phyloP scores from a whole-genome alignment of 2,113 vertebrate species.

The Thomomys bottae region DNA sequence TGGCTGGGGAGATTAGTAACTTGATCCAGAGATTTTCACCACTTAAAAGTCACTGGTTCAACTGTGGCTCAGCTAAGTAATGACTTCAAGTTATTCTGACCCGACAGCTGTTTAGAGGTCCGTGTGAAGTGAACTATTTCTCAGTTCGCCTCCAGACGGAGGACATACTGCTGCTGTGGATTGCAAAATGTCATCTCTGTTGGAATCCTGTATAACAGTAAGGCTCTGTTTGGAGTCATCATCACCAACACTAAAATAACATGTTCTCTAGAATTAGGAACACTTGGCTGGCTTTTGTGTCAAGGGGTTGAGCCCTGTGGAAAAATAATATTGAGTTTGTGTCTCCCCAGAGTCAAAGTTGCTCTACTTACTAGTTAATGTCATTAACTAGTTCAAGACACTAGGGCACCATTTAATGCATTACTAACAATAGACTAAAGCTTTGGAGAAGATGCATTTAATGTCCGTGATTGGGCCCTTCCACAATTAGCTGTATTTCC shows the following conservation, averaged over 20 bases:
- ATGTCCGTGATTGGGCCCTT: slow-evolving; percentile 62
- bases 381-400: slow-evolving; percentile 64
- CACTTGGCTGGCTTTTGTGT: slow-evolving; percentile 74
- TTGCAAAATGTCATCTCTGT: slow-evolving; percentile 74
- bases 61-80: slow-evolving; percentile 62
- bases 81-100: slow-evolving; percentile 72
- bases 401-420: slow-evolving; percentile 18
- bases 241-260: slow-evolving; percentile 68
- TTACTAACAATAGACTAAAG: slow-evolving; percentile 66
- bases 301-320: slow-evolving; percentile 68
- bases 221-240: slow-evolving; percentile 70
- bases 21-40: slow-evolving; percentile 78
- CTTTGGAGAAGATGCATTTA: slow-evolving; percentile 43
- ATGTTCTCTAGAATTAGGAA: slow-evolving; percentile 77
- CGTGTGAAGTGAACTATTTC: slow-evolving; percentile 76
- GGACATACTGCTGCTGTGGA: slow-evolving; percentile 64
- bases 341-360: slow-evolving; percentile 59
- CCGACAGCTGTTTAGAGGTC: slow-evolving; percentile 71
- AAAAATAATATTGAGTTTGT: slow-evolving; percentile 72
- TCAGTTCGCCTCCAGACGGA: slow-evolving; percentile 63
- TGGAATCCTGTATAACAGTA: slow-evolving; percentile 61
- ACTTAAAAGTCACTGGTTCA: slow-evolving; percentile 71
- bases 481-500: slow-evolving; percentile 53
- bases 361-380: slow-evolving; percentile 60
- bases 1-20: slow-evolving; percentile 65